phyloP scores from a whole-genome alignment of 2,797 vertebrate species.

The Melanotaenia trifasciata region DNA sequence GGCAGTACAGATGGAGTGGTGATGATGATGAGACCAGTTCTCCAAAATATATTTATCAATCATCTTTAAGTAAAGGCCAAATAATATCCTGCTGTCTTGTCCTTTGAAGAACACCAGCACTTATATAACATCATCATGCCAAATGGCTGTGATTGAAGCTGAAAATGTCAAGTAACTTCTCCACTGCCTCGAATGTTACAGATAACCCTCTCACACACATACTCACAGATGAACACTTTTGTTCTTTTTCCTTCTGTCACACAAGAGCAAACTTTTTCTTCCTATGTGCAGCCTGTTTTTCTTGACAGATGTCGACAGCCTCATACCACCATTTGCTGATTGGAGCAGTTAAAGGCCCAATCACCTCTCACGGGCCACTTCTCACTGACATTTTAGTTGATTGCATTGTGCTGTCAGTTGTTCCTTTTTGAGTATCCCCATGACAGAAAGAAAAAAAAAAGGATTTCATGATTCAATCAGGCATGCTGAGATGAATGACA shows the following conservation, averaged over 20 bases:
- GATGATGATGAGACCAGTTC: slow-evolving; percentile 52
- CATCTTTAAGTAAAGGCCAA: slow-evolving; percentile 60
- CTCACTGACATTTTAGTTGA: slow-evolving; percentile 79
- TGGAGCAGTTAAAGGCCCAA: slow-evolving; percentile 75
- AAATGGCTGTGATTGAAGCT: slow-evolving; percentile 71
- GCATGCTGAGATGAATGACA: slow-evolving; percentile 65
- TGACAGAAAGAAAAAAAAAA: slow-evolving; percentile 31
- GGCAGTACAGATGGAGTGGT: slow-evolving; percentile 27
- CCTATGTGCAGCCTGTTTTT: slow-evolving; percentile 40
- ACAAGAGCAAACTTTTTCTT: slow-evolving; percentile 47
- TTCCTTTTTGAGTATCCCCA: slow-evolving; percentile 50
- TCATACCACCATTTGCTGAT: slow-evolving; percentile 75
- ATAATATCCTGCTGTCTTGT: slow-evolving; percentile 47
- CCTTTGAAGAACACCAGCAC: slow-evolving; percentile 41
- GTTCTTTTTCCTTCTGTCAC: slow-evolving; percentile 40
- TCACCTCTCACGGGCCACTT: slow-evolving; percentile 71
- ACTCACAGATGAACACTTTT: slow-evolving; percentile 39
- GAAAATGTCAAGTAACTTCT: slow-evolving; percentile 74
- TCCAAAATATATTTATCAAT: slow-evolving; percentile 44
- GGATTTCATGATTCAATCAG: slow-evolving; percentile 48
- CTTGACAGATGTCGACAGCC: slow-evolving; percentile 65
- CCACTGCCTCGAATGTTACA: slow-evolving; percentile 49
- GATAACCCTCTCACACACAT: slow-evolving; percentile 54
- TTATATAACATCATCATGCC: slow-evolving; percentile 60
- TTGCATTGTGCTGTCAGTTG: slow-evolving; percentile 66